A percentile compares a stretch with the other conserved stretches of the same genome.
Conservation (phyloP, 2,888 invertebrate species). For the Fragum whitleyi region DNA sequence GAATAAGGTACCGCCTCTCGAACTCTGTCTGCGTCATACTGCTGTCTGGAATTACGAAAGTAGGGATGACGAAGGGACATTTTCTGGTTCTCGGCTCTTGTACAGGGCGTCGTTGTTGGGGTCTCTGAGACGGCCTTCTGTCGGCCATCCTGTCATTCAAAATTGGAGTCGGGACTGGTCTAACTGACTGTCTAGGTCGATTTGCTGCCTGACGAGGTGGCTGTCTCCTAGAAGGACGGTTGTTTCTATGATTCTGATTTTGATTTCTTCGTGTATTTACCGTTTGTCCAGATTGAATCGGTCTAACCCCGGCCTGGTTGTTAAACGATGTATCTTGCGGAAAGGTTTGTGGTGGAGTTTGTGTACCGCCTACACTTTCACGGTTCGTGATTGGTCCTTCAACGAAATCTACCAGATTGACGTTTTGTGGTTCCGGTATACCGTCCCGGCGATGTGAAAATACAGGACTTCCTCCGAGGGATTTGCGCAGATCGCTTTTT, state of each 20-base stretch:
- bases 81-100: background rate
- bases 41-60: constrained; percentile 38
- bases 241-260: background rate
- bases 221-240: background rate
- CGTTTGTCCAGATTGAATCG: background rate
- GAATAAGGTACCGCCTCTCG: constrained; percentile 46
- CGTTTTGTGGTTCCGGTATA: constrained; percentile 19
- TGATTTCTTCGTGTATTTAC: background rate
- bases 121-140: background rate
- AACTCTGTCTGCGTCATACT: constrained; percentile 47
- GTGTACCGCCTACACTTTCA: background rate
- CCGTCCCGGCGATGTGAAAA: constrained; percentile 30
- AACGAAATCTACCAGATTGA: constrained; percentile 27
- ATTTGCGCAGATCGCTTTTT: constrained; percentile 9
- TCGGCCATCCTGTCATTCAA: constrained; percentile 18
- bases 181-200: background rate
- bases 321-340: background rate
- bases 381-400: background rate
- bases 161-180: background rate
- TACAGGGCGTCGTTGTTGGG: background rate
- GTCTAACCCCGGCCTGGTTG: background rate
- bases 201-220: background rate
- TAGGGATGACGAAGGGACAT: constrained; percentile 39
- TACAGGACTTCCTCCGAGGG: constrained; percentile 8
- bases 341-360: background rate